Percentiles rank a stretch among this genome's conserved stretches.
These are phyloP conservation scores for Plagodis pulveraria DNA, from an alignment of 2,888 invertebrate genomes.

Conservation along the genomic window DNA sequence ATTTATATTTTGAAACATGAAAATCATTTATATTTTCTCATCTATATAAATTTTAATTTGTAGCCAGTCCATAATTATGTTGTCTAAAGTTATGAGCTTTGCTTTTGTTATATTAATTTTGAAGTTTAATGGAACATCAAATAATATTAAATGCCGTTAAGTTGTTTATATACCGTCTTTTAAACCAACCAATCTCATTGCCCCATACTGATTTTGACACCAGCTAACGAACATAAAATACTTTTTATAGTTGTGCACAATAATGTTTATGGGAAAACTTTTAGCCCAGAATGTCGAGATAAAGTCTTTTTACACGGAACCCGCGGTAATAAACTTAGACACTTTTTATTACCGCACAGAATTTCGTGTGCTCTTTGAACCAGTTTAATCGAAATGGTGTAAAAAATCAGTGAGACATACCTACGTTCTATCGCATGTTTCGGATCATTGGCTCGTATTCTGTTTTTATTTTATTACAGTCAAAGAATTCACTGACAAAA, in stretches of 20 bases:
- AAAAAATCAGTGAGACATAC: conserved; percentile 62
- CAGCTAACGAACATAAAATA: conserved; percentile 15
- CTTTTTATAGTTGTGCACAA: conserved; percentile 26
- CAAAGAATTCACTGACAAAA: conserved; percentile 36
- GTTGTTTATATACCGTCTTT: conserved; percentile 16
- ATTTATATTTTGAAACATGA: too few species aligned
- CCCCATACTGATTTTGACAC: conserved; percentile 25
- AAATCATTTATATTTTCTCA: too few species aligned
- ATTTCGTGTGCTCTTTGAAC: conserved; percentile 78
- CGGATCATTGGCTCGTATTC: conserved; percentile 62
- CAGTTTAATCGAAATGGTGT: conserved; percentile 68
- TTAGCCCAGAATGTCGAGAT: conserved; percentile 19
- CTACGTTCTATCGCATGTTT: conserved; percentile 63
- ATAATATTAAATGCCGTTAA: conserved; percentile 18
- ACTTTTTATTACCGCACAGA: conserved; percentile 59
- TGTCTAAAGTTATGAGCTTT: background rate
- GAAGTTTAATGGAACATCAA: conserved; percentile 1
- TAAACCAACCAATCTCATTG: conserved; percentile 10
- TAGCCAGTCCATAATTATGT: background rate
- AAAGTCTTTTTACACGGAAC: conserved; percentile 41
- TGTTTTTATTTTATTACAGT: conserved; percentile 62
- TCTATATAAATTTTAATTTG: too few species aligned
- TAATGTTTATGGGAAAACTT: conserved; percentile 33
- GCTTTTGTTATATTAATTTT: conserved; percentile 19
- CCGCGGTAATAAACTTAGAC: conserved; percentile 39